Evolutionary conservation across 2,888 invertebrate genomes (phyloP), one percentile per base, ranked within the genome.

Genomic region (Mythimna lalbum): DNA sequence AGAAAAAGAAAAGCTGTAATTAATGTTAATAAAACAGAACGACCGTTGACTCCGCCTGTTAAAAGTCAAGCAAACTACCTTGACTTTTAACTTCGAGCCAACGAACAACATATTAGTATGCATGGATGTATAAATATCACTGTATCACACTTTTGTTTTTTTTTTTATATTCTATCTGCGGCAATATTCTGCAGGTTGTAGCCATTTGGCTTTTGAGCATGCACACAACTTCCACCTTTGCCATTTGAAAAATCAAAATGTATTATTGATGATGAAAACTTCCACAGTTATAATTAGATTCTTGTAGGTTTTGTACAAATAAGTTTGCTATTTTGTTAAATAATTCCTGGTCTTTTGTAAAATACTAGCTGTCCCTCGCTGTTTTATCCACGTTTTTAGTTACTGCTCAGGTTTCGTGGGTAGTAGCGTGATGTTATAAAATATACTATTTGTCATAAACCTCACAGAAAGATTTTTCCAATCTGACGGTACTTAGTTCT

Each of bases 21-120:
- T 78, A 78, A 63, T 62, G 36, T 47, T 66, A 59, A 73, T 76
- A 67, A 72, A 76, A 78, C 61, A 23, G 33, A 36, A 72, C 62
- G 63, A 78, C 65, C 61, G 56, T 56, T 68, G 78, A 78, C 73
- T 78, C 52, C 60, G 39, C 39, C 27, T 36, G 57, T 57, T 71
- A 62, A 70, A 57, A 76, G 59, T 66, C 73, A 70, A 33, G 39
- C 27, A 75, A 50, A 63, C 73, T 78, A 64, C 78, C 80, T 80
- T 80, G 78, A 78, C 76, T 78, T 80, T 80, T 78, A 72, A 75
- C 65, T 74, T 53, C 43, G 39, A 67, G 43, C 61, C 49, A 80
- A 63, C 57, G 62, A 43, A 50, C 50, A 71, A 55, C 57, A 47
- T 21, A 43, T 75, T 63, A 55, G 14, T 76, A 79, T 59, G 61